Base-by-base conservation (phyloP, 1,140 invertebrate species). In the Drosophila subpulchrella region DNA sequence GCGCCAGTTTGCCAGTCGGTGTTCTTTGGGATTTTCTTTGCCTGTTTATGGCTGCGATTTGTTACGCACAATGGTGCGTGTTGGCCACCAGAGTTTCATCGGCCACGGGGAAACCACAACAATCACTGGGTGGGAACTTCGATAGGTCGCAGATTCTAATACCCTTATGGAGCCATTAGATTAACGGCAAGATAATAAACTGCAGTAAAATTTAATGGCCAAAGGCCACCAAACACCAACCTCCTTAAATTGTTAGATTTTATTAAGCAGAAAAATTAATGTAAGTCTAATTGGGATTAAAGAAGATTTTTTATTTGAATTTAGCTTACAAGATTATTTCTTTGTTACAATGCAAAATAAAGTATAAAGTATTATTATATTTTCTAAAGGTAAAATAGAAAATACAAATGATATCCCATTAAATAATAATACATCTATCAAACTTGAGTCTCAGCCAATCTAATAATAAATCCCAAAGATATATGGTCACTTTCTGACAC, bases 11-110 rank as follows among this genome's bases (percentile, higher is more conserved):
- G 27, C 44, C 74, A 60, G 54, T 60, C 55, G 55, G 42, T 58
- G 67, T 71, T 72, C 66, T 42, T 50, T 67, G 65, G 66, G 59
- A 72, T 82, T 76, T 67, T 61, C 72, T 67, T 82, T 75, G 67
- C 44, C 83, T 75, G 80, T 89, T 88, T 88, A 88, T 88, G 86
- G 73, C 80, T 78, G 70, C 85, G 84, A 88, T 88, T 90, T 88
- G 84, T 88, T 88, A 88, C 84, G 84, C 85, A 88, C 84, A 82
- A 88, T 78, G 82, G 80, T 83, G 73, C 84, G 68, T 78, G 83
- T 55, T 83, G 55, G 63, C 83, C 79, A 61, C 83, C 83, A 88
- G 63, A 67, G 75, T 76, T 60, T 46, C 71, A 58, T 67, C 44
- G 66, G 60, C 66, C 38, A 51, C 46, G 44, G 44, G 46, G 10